phyloP scores from a whole-genome alignment of 1,140 invertebrate genomes.

The Philotrypesis tridentata region DNA sequence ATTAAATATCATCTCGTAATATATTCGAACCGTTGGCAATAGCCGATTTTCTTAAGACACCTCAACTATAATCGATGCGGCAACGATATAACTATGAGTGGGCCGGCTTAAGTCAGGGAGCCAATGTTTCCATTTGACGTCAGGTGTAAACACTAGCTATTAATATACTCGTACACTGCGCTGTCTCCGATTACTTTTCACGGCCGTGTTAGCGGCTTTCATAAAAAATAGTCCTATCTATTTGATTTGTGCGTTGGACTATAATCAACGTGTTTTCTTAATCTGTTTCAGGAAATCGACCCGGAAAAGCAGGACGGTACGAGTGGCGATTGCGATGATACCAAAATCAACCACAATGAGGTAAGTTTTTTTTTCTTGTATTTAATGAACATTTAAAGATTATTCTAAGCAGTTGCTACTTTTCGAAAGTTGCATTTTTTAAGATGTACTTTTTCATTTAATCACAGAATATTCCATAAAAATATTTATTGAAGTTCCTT shows the following conservation, averaged over 20 bases:
- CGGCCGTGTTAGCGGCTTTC: neutral
- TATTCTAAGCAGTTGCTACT: neutral
- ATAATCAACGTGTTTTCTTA: slow-evolving; percentile 26
- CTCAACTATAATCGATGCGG: slow-evolving; percentile 21
- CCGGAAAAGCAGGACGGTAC: slow-evolving; percentile 76
- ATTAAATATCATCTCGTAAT: neutral
- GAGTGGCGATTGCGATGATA: slow-evolving; percentile 73
- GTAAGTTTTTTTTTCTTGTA: slow-evolving; percentile 65
- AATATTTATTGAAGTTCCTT: no score
- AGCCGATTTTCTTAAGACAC: neutral
- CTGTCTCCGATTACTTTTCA: slow-evolving; percentile 40
- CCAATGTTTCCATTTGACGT: slow-evolving; percentile 50
- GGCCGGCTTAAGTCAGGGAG: neutral
- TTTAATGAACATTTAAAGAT: neutral
- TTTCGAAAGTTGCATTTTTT: no score
- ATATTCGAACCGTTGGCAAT: neutral
- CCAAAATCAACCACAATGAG: slow-evolving; percentile 75
- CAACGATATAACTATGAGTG: neutral
- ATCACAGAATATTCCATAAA: no score
- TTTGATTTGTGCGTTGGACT: neutral
- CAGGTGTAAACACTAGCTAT: slow-evolving; percentile 49
- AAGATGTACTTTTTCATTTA: no score
- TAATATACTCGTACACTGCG: slow-evolving; percentile 13
- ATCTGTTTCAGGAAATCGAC: slow-evolving; percentile 76
- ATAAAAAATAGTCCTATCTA: slow-evolving; percentile 8